phyloP scores from a whole-genome alignment of 2,113 vertebrate species.

The Rhizomys pruinosus region DNA sequence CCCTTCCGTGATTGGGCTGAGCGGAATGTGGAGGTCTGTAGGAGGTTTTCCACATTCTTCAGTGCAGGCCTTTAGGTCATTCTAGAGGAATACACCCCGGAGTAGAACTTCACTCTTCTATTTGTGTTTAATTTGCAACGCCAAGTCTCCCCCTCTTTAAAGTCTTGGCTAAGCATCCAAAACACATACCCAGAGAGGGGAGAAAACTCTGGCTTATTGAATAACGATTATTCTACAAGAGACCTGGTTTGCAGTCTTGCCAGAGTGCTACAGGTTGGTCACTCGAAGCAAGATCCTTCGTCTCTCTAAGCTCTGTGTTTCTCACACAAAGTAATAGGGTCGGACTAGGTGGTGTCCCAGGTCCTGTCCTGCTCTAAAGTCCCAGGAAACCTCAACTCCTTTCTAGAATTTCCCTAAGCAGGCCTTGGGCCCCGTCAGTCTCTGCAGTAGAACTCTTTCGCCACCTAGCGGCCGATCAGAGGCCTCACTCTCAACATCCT shows the following conservation, averaged over 20 bases:
- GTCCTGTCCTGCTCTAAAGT: constrained; percentile 28
- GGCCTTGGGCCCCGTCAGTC: not conserved
- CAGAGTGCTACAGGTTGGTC: not conserved
- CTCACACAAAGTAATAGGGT: not conserved
- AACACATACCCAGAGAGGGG: not conserved
- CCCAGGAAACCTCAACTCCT: constrained; percentile 27
- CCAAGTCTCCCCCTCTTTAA: not conserved
- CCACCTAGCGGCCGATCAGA: constrained; percentile 56
- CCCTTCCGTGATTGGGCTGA: not conserved
- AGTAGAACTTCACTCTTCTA: not conserved
- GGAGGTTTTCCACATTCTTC: not conserved
- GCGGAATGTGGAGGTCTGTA: not conserved
- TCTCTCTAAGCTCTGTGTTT: not conserved
- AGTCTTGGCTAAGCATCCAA: not conserved
- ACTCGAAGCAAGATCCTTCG: not conserved
- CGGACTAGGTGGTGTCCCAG: not conserved
- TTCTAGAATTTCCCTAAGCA: not conserved
- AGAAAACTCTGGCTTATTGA: not conserved
- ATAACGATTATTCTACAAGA: not conserved
- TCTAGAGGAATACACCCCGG: not conserved
- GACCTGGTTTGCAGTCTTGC: not conserved
- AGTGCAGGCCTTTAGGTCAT: not conserved
- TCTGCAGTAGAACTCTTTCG: not conserved
- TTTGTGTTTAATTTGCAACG: not conserved
- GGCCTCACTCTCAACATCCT: not conserved